A percentile compares a stretch with the other conserved stretches of the same genome.
Evolutionary conservation across 2,113 vertebrate genomes (phyloP).

Genomic region (Chauna torquata): DNA sequence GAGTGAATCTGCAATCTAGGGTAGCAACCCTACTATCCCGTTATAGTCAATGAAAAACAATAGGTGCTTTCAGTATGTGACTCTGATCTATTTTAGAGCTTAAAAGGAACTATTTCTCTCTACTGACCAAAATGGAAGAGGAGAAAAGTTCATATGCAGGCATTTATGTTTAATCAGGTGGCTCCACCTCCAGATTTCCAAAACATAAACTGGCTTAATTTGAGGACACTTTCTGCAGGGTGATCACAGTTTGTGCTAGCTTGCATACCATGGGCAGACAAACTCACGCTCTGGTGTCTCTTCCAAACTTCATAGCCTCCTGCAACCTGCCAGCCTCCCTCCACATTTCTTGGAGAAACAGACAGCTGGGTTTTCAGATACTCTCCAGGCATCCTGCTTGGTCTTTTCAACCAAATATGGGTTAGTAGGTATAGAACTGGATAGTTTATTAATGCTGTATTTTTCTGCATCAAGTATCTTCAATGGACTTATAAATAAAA

Average conservation of each 20-base stretch:
- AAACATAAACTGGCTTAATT: not conserved
- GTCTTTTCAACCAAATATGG: not conserved
- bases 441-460: not conserved
- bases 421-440: not conserved
- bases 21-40: not conserved
- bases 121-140: not conserved
- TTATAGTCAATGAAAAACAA: not conserved
- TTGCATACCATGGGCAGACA: not conserved
- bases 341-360: not conserved
- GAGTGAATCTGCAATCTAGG: not conserved
- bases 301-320: not conserved
- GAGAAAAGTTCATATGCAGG: not conserved
- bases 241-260: not conserved
- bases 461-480: not conserved
- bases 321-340: not conserved
- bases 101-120: not conserved
- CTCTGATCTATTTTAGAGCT: not conserved
- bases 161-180: not conserved
- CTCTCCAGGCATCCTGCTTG: not conserved
- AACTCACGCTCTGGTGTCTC: not conserved
- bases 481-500: not conserved
- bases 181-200: not conserved
- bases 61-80: not conserved
- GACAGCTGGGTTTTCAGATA: not conserved
- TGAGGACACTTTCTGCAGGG: not conserved